Evolutionary conservation across 1,140 invertebrate genomes (phyloP), one percentile per base, ranked within the genome.

Genomic region (Trachymyrmex septentrionalis): DNA sequence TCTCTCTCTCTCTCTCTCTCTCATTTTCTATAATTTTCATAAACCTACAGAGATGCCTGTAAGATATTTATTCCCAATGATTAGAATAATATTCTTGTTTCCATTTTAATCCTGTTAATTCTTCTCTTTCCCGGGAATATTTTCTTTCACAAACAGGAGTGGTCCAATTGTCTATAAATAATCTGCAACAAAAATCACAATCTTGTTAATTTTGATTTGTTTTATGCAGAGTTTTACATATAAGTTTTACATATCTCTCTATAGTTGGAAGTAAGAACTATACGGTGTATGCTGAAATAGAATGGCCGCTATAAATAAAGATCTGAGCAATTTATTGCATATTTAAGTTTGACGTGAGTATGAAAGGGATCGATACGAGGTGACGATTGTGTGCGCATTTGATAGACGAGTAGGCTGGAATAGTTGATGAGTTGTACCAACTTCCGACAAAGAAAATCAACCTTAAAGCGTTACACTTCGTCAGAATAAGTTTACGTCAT

Each of bases 401-500:
- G 57, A 75, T 61, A n/a, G 55, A 63, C 69, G 67, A 57, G 9
- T 61, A 61, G 34, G 64, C 48, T 53, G 24, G 50, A 69, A 81
- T 81, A 71, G 66, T 81, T 53, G 57, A 84, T 73, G 59, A 84
- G 38, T 50, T 50, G 55, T 61, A 73, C 5, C 3, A 3, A n/a
- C 67, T 84, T 61, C 55, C 55, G 69, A 14, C 7, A 21, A 63
- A 59, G 55, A 61, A 61, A 73, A 73, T 73, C n/a, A 50, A 75
- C 55, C 50, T 21, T 0, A 2, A 61, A 61, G 38, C 14, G 34
- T 73, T 48, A 50, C 27, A 73, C 67, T 24, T 84, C 14, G 24
- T 73, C 24, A 57, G 44, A 84, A 75, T 19, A 73, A 61, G 38
- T 63, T 75, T 75, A 50, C 69, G 80, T 75, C 80, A 84, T 14